Evolutionary conservation across 1,140 invertebrate genomes (phyloP), one percentile per base, ranked within the genome.

Genomic region (Pectinophora gossypiella): DNA sequence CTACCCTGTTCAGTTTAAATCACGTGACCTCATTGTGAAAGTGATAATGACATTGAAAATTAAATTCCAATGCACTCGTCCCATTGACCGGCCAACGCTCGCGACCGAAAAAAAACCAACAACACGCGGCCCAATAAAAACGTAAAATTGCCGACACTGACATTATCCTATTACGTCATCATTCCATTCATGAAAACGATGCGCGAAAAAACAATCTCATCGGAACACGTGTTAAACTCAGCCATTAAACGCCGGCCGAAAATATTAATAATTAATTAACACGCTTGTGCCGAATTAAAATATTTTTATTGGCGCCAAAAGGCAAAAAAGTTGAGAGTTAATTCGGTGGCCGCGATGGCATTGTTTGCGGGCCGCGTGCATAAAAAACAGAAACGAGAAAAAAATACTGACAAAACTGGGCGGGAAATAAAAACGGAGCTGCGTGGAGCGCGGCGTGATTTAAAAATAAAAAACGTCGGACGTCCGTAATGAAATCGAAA

Each of bases 251-350:
- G 69, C 63, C 69, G 62, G 63, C 51, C 67, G 69, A 82, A 85
- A 84, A 85, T 84, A 84, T 87, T 87, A 82, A 87, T 87, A 85
- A 83, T 78, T 87, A 87, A 87, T 85, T 85, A 82, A 79, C 79
- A 76, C 66, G 66, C 68, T 58, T 63, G 61, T 67, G 64, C 61
- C 56, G 77, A 77, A 87, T 87, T 87, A 84, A 85, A 87, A 84
- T 87, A 87, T 87, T 85, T 86, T 85, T 83, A 85, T 84, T 76
- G 77, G 73, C 69, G 76, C 61, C 65, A 73, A 84, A 86, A 78
- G 74, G 81, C 75, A 76, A 78, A 82, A n/a, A 85, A 80, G 78
- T 75, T 69, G 70, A 61, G 70, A 85, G 83, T 86, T 85, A 82
- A 86, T 86, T 85, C 74, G 59, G 76, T 72, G 78, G 78, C 68